Conservation (phyloP, 2,113 vertebrate species). For the Grus americana region DNA sequence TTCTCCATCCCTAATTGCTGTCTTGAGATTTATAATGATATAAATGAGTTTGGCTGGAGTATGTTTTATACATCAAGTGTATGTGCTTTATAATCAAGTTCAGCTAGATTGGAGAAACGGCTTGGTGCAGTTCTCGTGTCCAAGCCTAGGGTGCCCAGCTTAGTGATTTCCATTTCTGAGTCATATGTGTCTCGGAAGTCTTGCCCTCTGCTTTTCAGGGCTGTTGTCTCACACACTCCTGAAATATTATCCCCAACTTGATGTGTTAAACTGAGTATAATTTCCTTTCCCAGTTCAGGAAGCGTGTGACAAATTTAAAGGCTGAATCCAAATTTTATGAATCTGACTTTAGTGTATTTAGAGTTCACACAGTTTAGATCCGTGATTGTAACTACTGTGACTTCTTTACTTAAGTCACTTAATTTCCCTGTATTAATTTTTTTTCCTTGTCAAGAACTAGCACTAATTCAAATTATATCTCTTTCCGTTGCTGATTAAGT, state of each 20-base stretch:
- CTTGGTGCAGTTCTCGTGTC: background rate
- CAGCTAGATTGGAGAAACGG: background rate
- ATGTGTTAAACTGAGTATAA: background rate
- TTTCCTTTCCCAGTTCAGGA: background rate
- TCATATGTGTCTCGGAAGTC: background rate
- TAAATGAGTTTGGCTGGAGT: background rate
- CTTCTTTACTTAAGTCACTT: slow-evolving; percentile 16
- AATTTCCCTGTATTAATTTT: background rate
- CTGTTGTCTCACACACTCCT: background rate
- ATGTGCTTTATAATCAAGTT: background rate
- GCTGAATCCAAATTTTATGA: background rate
- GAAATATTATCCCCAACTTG: background rate
- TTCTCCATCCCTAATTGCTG: background rate
- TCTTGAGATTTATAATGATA: background rate
- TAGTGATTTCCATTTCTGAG: background rate
- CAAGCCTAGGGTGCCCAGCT: background rate
- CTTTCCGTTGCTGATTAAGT: slow-evolving; percentile 61
- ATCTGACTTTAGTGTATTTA: background rate
- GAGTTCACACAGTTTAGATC: background rate
- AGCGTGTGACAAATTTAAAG: background rate
- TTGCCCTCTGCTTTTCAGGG: background rate
- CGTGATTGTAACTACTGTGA: background rate
- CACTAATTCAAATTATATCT: slow-evolving; percentile 51
- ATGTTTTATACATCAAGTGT: background rate
- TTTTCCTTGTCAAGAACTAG: slow-evolving; percentile 16